Evolutionary conservation across 2,113 vertebrate genomes (phyloP), one percentile per base, ranked within the genome.

Genomic region (Amblyopsis rosae): DNA sequence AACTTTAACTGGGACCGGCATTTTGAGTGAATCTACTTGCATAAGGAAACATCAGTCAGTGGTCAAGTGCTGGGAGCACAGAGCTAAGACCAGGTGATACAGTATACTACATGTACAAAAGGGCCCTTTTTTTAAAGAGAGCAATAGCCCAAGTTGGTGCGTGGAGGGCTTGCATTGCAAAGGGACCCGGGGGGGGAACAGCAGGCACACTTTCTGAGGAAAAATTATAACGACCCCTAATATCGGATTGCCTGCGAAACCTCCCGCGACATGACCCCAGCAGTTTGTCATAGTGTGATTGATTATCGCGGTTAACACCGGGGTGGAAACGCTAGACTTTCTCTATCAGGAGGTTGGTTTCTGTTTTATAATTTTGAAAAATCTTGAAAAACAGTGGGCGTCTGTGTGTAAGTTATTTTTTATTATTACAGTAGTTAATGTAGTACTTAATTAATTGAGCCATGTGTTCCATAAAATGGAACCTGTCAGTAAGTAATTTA

Each of bases 221-320:
- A 86, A 85, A 81, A 50, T n/a, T 50, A 76, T 72, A 73, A 51
- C 62, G 75, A 74, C 19, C 62, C 32, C 61, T 62, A 26, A 84
- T 72, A 89, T 89, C 84, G 73, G 66, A 49, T 89, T 88, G 67
- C 86, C 72, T 15, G 46, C 7, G 10, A 81, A 70, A 72, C 62
- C 77, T 61, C 69, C 58, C 1, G 55, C 49, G 65, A 82, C 79
- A 57, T 45, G 47, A 68, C 47, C 74, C 54, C 59, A 32, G 69
- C 75, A 17, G 62, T 75, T 76, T 76, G 82, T 79, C 82, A 74
- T 0, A 15, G 5, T 0, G 71, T 86, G 84, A 89, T 83, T 83
- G 79, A 86, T 88, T 69, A 70, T 59, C 13, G 54, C 9, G 2
- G 63, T 58, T 17, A 77, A 73, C 46, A n/a, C 64, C 74, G 72